Evolutionary conservation across 1,140 invertebrate species (phyloP), one percentile per base, ranked within the genome.

Genomic region (Dryas iulia): DNA sequence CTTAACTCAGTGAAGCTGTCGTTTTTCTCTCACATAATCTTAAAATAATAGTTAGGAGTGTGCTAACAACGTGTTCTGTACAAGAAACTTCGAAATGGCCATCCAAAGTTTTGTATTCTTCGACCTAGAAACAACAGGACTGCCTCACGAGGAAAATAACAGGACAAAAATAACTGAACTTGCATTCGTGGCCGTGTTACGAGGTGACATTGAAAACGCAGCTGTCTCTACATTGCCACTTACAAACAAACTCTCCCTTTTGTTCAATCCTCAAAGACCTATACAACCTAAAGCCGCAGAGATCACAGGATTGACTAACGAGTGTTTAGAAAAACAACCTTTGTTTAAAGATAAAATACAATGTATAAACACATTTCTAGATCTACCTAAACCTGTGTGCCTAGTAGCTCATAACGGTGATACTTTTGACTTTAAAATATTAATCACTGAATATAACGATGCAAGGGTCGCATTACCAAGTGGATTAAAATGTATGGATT

Each of bases 341-440:
- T 71, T 81, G 23, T 96, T 97, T 81, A 88, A 94, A 74, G 74
- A 86, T 24, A 89, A 93, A 71, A 81, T 71, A 11, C 30, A 93
- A 11, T 81, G 94, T 23, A 87, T 97, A 0, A 83, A 89, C 6
- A 69, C 81, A 7, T 97, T 97, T 84, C 72, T 97, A 0, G 76
- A 93, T 12, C 90, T 95, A 23, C 87, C 86, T 7, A 83, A 93
- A 71, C 96, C 96, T 3, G 86, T 96, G 14, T 97, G 96, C 79
- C 84, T 97, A 10, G 91, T 97, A 3, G 95, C 53, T 56, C 53
- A 56, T 23, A 56, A 56, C 25, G 53, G 53, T 25, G 2, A 56
- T 11, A 56, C 0, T 5, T 56, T 56, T 56, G 53, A 56, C n/a
- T 56, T 24, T 26, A 24, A 24, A 25, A 56, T 56, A 56, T 7